Evolutionary conservation across 1,140 invertebrate genomes (phyloP).

Genomic region (Papilio dardanus): DNA sequence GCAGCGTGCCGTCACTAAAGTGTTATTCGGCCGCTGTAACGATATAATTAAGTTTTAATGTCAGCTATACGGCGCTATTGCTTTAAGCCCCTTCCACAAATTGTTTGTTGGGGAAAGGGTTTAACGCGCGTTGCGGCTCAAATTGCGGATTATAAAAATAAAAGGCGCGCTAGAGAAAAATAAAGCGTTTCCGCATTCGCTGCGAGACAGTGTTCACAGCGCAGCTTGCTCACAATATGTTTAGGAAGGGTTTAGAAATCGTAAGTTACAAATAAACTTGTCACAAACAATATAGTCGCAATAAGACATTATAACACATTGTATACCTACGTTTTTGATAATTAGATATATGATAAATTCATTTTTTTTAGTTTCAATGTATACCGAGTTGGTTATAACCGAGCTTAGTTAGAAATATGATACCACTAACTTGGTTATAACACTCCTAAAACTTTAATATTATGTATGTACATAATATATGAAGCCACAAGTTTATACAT

Average conservation of each 20-base stretch:
- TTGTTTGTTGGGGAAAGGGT: slow-evolving; percentile 14
- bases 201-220: not conserved
- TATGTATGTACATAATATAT: not conserved
- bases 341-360: too few relatives aligned
- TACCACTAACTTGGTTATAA: too few relatives aligned
- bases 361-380: too few relatives aligned
- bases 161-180: slow-evolving; percentile 3
- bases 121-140: not conserved
- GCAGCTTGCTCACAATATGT: not conserved
- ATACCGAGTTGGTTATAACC: too few relatives aligned
- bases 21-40: slow-evolving; percentile 13
- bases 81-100: slow-evolving; percentile 8
- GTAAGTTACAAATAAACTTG: not conserved
- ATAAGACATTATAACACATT: too few relatives aligned
- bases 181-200: not conserved
- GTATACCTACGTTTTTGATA: too few relatives aligned
- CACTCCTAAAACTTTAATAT: not conserved
- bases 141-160: slow-evolving; percentile 9
- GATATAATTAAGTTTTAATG: slow-evolving; percentile 22
- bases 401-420: too few relatives aligned
- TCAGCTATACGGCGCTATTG: slow-evolving; percentile 19
- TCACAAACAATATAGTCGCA: too few relatives aligned
- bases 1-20: slow-evolving; percentile 8
- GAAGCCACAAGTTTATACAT: not conserved
- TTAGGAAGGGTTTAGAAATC: not conserved